Base-by-base conservation (phyloP, 2,888 invertebrate species). In the Stramonita haemastoma region DNA sequence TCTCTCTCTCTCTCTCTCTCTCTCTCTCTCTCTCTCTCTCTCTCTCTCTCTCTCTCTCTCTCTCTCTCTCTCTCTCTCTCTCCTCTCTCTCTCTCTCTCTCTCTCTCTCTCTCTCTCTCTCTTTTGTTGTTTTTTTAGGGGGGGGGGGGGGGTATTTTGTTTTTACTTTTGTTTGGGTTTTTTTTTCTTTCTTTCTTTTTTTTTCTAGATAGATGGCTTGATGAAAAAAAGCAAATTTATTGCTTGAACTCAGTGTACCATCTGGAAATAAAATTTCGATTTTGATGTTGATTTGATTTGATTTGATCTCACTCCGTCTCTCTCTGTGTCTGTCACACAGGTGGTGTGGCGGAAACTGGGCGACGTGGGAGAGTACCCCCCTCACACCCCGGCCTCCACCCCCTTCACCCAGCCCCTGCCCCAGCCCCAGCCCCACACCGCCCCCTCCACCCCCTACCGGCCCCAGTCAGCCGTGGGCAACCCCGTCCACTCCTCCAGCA, bases 321-420 rank as follows among this genome's bases (percentile, higher is more conserved):
- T 81, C 17, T 34, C 34, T 36, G 15, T 17, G 15, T 22, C 5
- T 66, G 22, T 77, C 22, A 60, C 85, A n/a, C 90, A 95, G 95
- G 95, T 95, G 89, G 95, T 95, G 13, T 95, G 95, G 95, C 92
- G 94, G 70, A 95, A 94, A 89, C 92, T 95, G 57, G 94, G 94
- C 26, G 94, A 94, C 91, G 92, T 87, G 8, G 91, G 89, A 22
- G 91, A 91, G 17, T 90, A 66, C 87, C 57, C 89, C 15, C 46
- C 89, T 32, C 85, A 89, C 77, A 66, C 90, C 46, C 17, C 84
- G 22, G 29, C 79, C 86, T 11, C 34, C 85, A 29, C 34, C 32
- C 4, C 22, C 36, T 77, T 77, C 57, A n/a, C 66, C 66, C 36
- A 19, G n/a, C 29, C 66, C 29, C 86, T 1, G 60, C 32, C 87